These are phyloP conservation scores for Eilema caniola DNA, from an alignment of 2,888 invertebrate genomes.

Conservation along the genomic window DNA sequence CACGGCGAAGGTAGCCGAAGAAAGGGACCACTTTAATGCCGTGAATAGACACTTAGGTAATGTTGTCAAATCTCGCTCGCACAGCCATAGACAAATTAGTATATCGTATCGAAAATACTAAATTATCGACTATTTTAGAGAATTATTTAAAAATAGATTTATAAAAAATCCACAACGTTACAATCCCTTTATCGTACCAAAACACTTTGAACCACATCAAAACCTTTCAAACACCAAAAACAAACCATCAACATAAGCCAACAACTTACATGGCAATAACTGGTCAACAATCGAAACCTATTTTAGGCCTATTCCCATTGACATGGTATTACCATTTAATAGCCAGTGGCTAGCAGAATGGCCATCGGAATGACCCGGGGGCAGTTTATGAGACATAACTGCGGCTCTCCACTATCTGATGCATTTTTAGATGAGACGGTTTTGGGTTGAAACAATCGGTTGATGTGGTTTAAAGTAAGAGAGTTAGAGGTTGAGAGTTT, in stretches of 20 bases:
- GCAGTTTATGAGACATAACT: conserved; percentile 85
- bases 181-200: neutral
- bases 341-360: conserved; percentile 59
- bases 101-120: no score
- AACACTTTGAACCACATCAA: neutral
- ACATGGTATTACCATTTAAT: conserved; percentile 55
- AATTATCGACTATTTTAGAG: no score
- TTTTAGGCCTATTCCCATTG: conserved; percentile 38
- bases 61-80: no score
- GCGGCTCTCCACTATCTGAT: conserved; percentile 53
- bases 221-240: conserved; percentile 11
- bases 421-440: conserved; percentile 79
- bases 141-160: no score
- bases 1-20: no score
- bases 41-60: no score
- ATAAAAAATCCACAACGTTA: no score
- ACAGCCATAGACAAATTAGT: no score
- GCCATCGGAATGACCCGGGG: conserved; percentile 69
- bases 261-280: conserved; percentile 40
- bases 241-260: conserved; percentile 48
- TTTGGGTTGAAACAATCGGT: conserved; percentile 82
- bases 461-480: conserved; percentile 48
- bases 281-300: conserved; percentile 49
- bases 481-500: neutral
- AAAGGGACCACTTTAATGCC: no score